These are phyloP conservation scores for Spinus olivaceus DNA, from an alignment of 2,797 vertebrate species.

Conservation along the genomic window DNA sequence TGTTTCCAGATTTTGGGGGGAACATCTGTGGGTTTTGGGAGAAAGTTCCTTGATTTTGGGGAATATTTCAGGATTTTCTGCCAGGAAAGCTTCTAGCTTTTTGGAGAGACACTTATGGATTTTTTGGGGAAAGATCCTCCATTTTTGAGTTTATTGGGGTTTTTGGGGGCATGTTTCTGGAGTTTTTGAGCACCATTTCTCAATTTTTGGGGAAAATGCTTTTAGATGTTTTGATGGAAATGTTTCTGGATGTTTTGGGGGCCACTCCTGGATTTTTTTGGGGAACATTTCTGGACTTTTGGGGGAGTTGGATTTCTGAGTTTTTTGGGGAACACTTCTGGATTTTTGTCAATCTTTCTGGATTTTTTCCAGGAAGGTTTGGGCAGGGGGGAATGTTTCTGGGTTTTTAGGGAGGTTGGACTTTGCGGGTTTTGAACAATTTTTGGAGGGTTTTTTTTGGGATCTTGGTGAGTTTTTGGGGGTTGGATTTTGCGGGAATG, in stretches of 20 bases:
- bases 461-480: not conserved
- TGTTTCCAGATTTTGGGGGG: not conserved
- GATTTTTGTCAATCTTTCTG: not conserved
- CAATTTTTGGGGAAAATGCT: not conserved
- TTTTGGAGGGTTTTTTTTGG: not conserved
- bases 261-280: not conserved
- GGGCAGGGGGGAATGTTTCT: not conserved
- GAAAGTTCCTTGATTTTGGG: not conserved
- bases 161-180: not conserved
- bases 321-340: not conserved
- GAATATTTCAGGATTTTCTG: not conserved
- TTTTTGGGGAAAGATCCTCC: not conserved
- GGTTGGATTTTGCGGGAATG: not conserved
- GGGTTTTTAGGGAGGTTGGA: not conserved
- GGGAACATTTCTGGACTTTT: no score
- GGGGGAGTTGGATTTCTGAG: no score
- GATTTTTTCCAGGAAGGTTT: not conserved
- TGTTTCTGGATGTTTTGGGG: not conserved
- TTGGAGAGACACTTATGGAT: not conserved
- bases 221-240: not conserved
- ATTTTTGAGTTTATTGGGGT: not conserved
- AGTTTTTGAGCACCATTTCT: not conserved
- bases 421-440: not conserved
- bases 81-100: not conserved
- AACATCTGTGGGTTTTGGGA: not conserved